Evolutionary conservation across 1,140 invertebrate species (phyloP).

Genomic region (Lordiphosa stackelbergi): DNA sequence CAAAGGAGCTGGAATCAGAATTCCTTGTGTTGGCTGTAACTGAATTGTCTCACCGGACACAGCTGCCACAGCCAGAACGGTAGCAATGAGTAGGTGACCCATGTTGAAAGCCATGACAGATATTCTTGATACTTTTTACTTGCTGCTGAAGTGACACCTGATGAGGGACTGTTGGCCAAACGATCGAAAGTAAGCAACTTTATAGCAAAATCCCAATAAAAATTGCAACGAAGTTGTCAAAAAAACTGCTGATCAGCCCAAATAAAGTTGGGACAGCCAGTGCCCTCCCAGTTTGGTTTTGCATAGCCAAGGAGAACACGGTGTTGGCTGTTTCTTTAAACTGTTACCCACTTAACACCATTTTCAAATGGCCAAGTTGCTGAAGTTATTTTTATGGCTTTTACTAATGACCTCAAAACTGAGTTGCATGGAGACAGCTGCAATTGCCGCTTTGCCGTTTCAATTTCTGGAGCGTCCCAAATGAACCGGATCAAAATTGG

Average conservation of each 20-base stretch:
- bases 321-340: slow-evolving; percentile 15
- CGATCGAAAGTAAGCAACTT: slow-evolving; percentile 26
- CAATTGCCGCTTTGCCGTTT: slow-evolving; percentile 28
- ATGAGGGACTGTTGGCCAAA: slow-evolving; percentile 42
- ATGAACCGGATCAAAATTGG: slow-evolving; percentile 27
- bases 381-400: slow-evolving; percentile 21
- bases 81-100: slow-evolving; percentile 39
- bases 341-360: slow-evolving; percentile 18
- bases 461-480: slow-evolving; percentile 41
- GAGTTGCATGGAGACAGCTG: slow-evolving; percentile 1
- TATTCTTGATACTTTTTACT: slow-evolving; percentile 19
- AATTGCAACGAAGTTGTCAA: slow-evolving; percentile 11
- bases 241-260: slow-evolving; percentile 50
- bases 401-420: slow-evolving; percentile 34
- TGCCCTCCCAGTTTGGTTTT: slow-evolving; percentile 12
- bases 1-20: slow-evolving; percentile 60
- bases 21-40: slow-evolving; percentile 63
- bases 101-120: slow-evolving; percentile 51
- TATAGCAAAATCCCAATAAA: slow-evolving; percentile 46
- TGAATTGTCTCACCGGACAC: slow-evolving; percentile 59
- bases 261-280: neutral
- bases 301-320: slow-evolving; percentile 18
- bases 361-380: slow-evolving; percentile 29
- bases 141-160: slow-evolving; percentile 40
- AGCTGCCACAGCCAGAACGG: slow-evolving; percentile 30